phyloP scores from a whole-genome alignment of 2,113 vertebrate genomes.

The Malurus alboscapulatus region DNA sequence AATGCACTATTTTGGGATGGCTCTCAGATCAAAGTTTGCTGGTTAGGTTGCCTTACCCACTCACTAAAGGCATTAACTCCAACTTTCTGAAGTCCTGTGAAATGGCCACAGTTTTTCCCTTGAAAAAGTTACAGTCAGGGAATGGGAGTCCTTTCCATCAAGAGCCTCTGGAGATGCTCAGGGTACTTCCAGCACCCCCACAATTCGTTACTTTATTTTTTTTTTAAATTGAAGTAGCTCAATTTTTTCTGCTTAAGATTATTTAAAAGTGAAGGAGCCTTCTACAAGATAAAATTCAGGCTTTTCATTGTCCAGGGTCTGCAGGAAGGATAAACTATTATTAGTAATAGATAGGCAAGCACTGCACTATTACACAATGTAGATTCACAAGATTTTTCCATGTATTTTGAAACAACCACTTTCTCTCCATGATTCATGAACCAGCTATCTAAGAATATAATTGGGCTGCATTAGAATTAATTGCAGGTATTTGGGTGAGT shows the following conservation, averaged over 20 bases:
- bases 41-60: neutral
- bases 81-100: neutral
- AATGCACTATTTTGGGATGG: neutral
- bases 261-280: neutral
- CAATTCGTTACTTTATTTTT: neutral
- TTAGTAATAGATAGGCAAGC: neutral
- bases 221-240: neutral
- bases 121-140: neutral
- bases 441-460: slow-evolving; percentile 27
- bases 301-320: neutral
- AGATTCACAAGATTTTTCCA: neutral
- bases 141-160: neutral
- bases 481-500: neutral
- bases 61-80: neutral
- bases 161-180: neutral
- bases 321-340: slow-evolving; percentile 27
- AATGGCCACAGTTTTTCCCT: neutral
- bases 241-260: neutral
- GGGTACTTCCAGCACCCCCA: neutral
- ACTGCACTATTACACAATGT: neutral
- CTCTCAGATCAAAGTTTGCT: neutral
- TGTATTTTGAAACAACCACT: slow-evolving; percentile 29
- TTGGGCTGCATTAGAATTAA: slow-evolving; percentile 42
- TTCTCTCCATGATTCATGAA: slow-evolving; percentile 48
- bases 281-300: neutral